Percentiles rank a stretch among this genome's conserved stretches.
These are phyloP conservation scores for Periphyllus acericola DNA, from an alignment of 2,888 invertebrate genomes.

Conservation along the genomic window DNA sequence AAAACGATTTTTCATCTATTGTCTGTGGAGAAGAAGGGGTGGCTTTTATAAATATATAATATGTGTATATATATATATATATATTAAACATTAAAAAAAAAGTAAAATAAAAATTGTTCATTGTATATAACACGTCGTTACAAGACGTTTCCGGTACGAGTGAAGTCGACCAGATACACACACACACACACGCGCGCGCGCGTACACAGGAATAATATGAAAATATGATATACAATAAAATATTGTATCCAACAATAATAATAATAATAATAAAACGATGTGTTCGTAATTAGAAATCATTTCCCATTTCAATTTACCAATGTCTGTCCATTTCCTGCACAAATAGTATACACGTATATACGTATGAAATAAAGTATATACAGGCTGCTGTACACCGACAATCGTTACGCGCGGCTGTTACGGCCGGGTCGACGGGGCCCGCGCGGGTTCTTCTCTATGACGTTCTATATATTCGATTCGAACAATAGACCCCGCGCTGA, in stretches of 20 bases:
- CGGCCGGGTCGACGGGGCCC: slow-evolving; percentile 19
- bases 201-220: slow-evolving; percentile 17
- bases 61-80: not conserved
- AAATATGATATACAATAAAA: slow-evolving; percentile 48
- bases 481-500: slow-evolving; percentile 28
- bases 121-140: slow-evolving; percentile 56
- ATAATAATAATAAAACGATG: slow-evolving; percentile 59
- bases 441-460: slow-evolving; percentile 44
- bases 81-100: slow-evolving; percentile 14
- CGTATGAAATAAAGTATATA: not conserved
- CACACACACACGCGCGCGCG: not conserved
- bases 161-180: slow-evolving; percentile 60
- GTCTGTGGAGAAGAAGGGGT: slow-evolving; percentile 40
- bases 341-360: not conserved
- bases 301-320: slow-evolving; percentile 62
- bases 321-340: slow-evolving; percentile 60
- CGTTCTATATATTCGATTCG: slow-evolving; percentile 36
- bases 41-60: slow-evolving; percentile 24
- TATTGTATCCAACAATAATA: slow-evolving; percentile 24
- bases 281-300: slow-evolving; percentile 62
- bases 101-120: slow-evolving; percentile 42
- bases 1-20: slow-evolving; percentile 60
- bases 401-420: slow-evolving; percentile 52
- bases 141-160: slow-evolving; percentile 61
- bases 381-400: slow-evolving; percentile 1